Evolutionary conservation across 2,113 vertebrate genomes (phyloP), one percentile per base, ranked within the genome.

Genomic region (Ochotona princeps): DNA sequence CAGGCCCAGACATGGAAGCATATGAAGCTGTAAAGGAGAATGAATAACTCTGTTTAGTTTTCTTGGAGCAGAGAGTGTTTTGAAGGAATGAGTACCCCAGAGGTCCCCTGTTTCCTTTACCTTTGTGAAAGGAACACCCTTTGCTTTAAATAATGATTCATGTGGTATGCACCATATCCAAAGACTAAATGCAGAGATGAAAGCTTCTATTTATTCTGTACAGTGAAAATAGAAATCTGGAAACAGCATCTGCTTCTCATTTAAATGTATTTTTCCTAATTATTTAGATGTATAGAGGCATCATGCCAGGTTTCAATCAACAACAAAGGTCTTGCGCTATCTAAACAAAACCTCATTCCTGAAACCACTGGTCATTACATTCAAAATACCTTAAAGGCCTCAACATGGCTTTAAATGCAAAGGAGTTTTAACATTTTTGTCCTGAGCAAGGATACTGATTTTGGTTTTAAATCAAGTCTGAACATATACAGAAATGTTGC

Each of bases 301-400:
- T 97, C 94, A 93, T 94, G 97, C 97, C 97, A 97, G 97, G 96
- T 96, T 97, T 98, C 94, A 95, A 96, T 96, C 97, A 97, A 93
- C 97, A 97, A 92, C 96, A 96, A 96, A 97, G 95, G 97, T 97
- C 97, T 97, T 91, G 63, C 3, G 96, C 96, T 97, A 96, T 97
- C 97, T 96, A 98, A 98, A 98, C 95, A 96, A 95, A 96, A 94
- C 14, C 3, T 54, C 94, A 93, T 97, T 97, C 96, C 95, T 96
- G 79, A 97, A 75, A 84, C 88, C 89, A 28, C 83, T 96, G 96
- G 75, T 97, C 96, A 95, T 94, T 96, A 93, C 96, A 96, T 93
- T 87, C 96, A 87, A 96, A 97, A 97, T 94, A 67, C 66, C 86
- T 97, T 95, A 95, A 97, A 92, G 91, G 94, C 92, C 93, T 96